A percentile compares a stretch with the other conserved stretches of the same genome.
These are phyloP conservation scores for Acronicta alni DNA, from an alignment of 2,888 invertebrate species.

Conservation along the genomic window DNA sequence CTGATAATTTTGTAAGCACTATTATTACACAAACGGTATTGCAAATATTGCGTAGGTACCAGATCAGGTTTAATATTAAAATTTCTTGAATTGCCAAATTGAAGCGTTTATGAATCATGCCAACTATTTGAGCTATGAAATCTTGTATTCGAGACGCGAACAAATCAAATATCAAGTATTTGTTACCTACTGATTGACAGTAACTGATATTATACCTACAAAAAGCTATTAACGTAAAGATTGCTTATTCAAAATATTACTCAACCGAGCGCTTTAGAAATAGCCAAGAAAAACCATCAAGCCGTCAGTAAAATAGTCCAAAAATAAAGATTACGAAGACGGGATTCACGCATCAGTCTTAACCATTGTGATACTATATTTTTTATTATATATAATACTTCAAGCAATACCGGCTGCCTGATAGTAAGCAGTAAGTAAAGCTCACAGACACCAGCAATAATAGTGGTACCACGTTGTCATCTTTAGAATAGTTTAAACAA, in stretches of 20 bases:
- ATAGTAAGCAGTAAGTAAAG: no score
- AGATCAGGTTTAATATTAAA: not conserved
- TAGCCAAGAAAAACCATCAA: slow-evolving; percentile 4
- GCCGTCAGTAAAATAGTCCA: slow-evolving; percentile 6
- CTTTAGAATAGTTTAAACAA: no score
- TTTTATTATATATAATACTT: not conserved
- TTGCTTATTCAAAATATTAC: slow-evolving; percentile 2
- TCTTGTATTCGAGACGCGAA: slow-evolving; percentile 5
- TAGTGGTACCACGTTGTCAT: no score
- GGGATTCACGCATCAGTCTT: not conserved
- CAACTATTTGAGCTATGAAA: not conserved
- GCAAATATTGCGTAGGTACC: not conserved
- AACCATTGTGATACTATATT: not conserved
- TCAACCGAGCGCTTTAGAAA: slow-evolving; percentile 4
- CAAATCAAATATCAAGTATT: slow-evolving; percentile 12
- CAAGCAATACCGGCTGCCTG: no score
- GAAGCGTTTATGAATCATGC: not conserved
- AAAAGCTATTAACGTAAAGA: slow-evolving; percentile 2
- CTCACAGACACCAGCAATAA: no score
- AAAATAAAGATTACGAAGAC: slow-evolving; percentile 1
- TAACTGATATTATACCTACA: no score
- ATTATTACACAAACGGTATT: not conserved
- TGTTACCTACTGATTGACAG: slow-evolving; percentile 16
- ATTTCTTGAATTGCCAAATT: not conserved
- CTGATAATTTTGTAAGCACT: not conserved